Conservation (phyloP, 1,140 invertebrate genomes). For the Tenebrio molitor region DNA sequence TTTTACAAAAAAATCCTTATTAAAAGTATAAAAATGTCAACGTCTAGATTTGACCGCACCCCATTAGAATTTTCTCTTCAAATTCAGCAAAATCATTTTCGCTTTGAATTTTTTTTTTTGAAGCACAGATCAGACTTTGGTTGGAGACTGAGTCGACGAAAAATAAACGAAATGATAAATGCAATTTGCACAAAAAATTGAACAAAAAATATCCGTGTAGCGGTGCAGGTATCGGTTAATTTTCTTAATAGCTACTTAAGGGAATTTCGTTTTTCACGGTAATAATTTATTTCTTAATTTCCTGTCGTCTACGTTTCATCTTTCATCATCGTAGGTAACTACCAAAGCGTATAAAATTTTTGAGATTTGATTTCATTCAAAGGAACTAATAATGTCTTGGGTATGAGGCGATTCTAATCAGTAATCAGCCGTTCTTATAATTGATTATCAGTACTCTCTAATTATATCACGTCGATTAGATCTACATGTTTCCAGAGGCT, state of each 20-base stretch:
- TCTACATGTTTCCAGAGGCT: constrained; percentile 26
- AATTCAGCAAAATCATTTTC: too few species aligned
- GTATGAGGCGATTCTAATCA: constrained; percentile 33
- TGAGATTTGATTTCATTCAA: constrained; percentile 10
- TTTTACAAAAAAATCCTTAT: too few species aligned
- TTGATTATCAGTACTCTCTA: constrained; percentile 39
- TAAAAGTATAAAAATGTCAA: too few species aligned
- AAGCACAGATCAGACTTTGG: too few species aligned
- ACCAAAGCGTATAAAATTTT: background rate
- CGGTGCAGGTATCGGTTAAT: background rate
- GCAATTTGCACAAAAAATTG: too few species aligned
- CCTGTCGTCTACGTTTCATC: background rate
- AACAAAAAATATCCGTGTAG: too few species aligned
- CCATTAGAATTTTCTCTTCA: too few species aligned
- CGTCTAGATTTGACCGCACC: too few species aligned
- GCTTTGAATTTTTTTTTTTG: too few species aligned
- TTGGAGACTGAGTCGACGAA: too few species aligned
- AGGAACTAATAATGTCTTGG: constrained; percentile 10
- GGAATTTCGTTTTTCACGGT: background rate
- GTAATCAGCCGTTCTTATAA: constrained; percentile 22
- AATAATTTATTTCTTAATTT: constrained; percentile 3
- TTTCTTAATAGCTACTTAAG: background rate
- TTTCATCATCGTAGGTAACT: background rate
- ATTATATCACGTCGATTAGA: constrained; percentile 24
- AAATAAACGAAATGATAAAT: too few species aligned